Conservation (phyloP, 2,113 vertebrate genomes). For the Ariopsis seemanni region DNA sequence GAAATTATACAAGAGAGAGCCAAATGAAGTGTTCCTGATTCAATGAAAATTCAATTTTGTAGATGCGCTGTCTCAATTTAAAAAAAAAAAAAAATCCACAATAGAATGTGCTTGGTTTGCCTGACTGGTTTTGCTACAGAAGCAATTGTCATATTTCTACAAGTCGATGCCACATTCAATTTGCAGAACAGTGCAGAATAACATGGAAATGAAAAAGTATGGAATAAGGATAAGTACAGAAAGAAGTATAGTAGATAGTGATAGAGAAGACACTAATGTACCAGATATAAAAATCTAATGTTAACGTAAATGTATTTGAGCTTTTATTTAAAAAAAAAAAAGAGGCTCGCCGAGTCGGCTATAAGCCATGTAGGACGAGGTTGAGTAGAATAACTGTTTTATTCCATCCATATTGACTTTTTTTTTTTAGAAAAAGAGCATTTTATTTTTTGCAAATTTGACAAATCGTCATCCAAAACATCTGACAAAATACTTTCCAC, state of each 20-base stretch:
- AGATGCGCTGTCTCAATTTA: constrained; percentile 50
- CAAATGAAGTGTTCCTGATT: constrained; percentile 41
- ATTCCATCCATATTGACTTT: too few relatives aligned
- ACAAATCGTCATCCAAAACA: too few relatives aligned
- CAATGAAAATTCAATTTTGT: constrained; percentile 55
- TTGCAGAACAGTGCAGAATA: constrained; percentile 8
- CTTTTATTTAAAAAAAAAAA: too few relatives aligned
- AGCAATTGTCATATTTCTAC: constrained; percentile 54
- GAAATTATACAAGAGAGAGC: constrained; percentile 44
- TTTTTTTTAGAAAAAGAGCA: too few relatives aligned
- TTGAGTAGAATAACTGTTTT: too few relatives aligned
- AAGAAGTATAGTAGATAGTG: neutral
- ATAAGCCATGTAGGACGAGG: too few relatives aligned
- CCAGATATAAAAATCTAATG: neutral
- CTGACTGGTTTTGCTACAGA: constrained; percentile 9
- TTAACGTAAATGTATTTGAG: too few relatives aligned
- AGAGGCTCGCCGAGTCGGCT: too few relatives aligned
- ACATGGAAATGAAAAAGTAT: neutral
- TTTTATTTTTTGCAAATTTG: too few relatives aligned
- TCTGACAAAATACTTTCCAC: too few relatives aligned
- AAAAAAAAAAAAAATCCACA: constrained; percentile 26
- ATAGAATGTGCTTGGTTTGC: constrained; percentile 11
- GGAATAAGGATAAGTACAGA: neutral
- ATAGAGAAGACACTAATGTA: neutral
- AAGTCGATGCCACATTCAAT: constrained; percentile 48